These are phyloP conservation scores for Tragopan temminckii DNA, from an alignment of 2,797 vertebrate species.

Conservation along the genomic window DNA sequence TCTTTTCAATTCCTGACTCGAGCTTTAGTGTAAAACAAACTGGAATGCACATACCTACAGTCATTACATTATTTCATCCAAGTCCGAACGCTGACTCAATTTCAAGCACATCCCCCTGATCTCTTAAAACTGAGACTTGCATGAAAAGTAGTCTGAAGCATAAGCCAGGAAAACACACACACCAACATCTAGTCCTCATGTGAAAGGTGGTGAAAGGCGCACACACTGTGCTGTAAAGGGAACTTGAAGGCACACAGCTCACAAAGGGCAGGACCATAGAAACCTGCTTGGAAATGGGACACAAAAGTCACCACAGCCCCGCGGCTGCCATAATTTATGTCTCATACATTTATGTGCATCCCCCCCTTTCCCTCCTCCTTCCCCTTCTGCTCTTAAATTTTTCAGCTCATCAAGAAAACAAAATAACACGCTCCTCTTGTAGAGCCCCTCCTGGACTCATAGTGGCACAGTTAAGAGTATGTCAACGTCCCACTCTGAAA, in stretches of 20 bases:
- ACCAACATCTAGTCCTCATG: neutral
- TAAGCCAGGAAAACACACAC: neutral
- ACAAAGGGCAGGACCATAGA: neutral
- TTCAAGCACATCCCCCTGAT: neutral
- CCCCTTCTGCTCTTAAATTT: constrained; percentile 6
- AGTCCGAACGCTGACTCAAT: neutral
- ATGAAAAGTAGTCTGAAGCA: neutral
- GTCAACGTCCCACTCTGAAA: neutral
- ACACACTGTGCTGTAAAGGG: fast-evolving
- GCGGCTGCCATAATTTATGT: neutral
- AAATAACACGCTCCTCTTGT: fast-evolving
- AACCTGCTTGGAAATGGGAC: neutral
- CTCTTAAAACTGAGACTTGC: neutral
- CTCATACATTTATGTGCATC: neutral
- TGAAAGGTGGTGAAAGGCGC: neutral
- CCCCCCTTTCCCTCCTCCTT: constrained; percentile 19
- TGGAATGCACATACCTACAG: neutral
- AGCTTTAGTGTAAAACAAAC: neutral
- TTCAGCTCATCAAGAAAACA: neutral
- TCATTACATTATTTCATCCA: neutral
- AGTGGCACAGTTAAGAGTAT: fast-evolving
- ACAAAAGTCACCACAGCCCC: neutral
- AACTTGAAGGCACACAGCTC: neutral
- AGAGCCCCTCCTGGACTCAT: fast-evolving
- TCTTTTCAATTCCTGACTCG: neutral